Conservation (phyloP, 2,888 invertebrate species). For the Suillia variegata region DNA sequence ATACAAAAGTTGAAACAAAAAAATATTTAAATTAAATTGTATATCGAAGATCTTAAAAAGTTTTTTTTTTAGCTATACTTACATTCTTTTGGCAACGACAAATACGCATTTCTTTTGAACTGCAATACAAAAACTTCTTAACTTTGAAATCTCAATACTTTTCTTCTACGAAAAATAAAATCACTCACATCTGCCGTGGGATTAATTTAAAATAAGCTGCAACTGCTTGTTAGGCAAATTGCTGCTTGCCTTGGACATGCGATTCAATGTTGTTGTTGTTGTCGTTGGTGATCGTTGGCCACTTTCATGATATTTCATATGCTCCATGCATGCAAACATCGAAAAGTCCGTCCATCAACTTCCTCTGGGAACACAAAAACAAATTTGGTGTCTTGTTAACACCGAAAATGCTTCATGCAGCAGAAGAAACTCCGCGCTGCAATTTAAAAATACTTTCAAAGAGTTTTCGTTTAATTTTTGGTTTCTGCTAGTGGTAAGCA, state of each 20-base stretch:
- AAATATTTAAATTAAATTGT: no score
- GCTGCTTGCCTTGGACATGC: background rate
- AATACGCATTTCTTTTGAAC: no score
- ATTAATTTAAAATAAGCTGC: background rate
- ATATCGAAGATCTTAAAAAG: no score
- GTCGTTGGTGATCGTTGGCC: background rate
- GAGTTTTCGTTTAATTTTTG: background rate
- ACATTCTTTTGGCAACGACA: no score
- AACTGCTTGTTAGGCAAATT: background rate
- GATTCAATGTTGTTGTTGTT: background rate
- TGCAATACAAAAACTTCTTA: no score
- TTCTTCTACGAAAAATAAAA: no score
- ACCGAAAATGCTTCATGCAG: background rate
- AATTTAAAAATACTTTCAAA: background rate
- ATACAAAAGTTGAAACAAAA: no score
- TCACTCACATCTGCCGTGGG: background rate
- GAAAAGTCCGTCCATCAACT: background rate
- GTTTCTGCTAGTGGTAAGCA: constrained; percentile 4
- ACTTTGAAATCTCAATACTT: no score
- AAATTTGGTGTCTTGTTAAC: constrained; percentile 17
- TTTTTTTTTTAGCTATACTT: no score
- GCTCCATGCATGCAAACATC: background rate
- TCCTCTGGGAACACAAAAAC: background rate
- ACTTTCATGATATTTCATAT: background rate
- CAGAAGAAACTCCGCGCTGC: background rate